These are phyloP conservation scores for Metellina segmentata DNA, from an alignment of 2,888 invertebrate genomes.

Conservation along the genomic window DNA sequence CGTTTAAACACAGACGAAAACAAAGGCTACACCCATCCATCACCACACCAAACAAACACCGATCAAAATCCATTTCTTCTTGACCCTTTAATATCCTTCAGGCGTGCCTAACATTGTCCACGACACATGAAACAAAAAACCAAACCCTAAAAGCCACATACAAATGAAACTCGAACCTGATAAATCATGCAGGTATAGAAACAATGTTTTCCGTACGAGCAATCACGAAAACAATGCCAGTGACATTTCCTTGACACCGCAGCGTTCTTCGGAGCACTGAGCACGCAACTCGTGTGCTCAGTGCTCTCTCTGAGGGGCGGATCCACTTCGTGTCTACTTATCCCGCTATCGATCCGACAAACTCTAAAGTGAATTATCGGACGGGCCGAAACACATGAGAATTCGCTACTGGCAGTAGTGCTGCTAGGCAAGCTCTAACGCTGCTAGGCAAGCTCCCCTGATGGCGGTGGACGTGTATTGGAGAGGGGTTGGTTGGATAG, in stretches of 20 bases:
- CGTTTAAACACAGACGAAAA: no score
- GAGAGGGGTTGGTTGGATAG: background rate
- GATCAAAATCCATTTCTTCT: no score
- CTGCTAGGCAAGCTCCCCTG: background rate
- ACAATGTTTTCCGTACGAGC: slow-evolving; percentile 26
- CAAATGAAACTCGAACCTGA: slow-evolving; percentile 22
- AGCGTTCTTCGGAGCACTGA: background rate
- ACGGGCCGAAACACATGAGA: slow-evolving; percentile 8
- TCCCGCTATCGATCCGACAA: slow-evolving; percentile 38
- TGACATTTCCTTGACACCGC: slow-evolving; percentile 35
- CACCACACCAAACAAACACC: no score
- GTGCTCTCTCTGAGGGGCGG: slow-evolving; percentile 7
- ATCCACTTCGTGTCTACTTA: background rate
- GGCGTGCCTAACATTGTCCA: background rate
- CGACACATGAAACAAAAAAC: background rate
- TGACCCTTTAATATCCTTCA: no score
- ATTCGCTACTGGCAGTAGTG: slow-evolving; percentile 26
- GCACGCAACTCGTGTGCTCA: slow-evolving; percentile 36
- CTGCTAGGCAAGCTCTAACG: background rate
- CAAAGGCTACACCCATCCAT: no score
- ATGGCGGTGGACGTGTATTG: background rate
- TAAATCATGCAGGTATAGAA: slow-evolving; percentile 44
- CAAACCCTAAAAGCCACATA: slow-evolving; percentile 1
- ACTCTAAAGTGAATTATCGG: slow-evolving; percentile 67
- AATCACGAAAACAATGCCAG: slow-evolving; percentile 55